phyloP scores from a whole-genome alignment of 2,888 invertebrate genomes.

The Aquatica leii region DNA sequence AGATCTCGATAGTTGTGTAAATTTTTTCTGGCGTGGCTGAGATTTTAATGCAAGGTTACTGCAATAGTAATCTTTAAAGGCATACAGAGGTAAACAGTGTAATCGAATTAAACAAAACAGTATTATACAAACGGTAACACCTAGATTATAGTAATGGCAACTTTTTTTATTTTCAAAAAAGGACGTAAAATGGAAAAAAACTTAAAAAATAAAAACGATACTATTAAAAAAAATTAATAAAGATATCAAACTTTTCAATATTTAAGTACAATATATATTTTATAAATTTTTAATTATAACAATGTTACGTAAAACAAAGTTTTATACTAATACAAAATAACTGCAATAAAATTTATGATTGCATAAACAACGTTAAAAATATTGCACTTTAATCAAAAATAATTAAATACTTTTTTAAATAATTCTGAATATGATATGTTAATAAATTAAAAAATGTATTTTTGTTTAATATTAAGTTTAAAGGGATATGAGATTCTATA shows the following conservation, averaged over 20 bases:
- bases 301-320: conserved; percentile 57
- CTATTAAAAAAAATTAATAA: no score
- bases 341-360: conserved; percentile 49
- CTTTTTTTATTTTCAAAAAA: no score
- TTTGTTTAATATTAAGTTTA: conserved; percentile 28
- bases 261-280: conserved; percentile 51
- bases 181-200: no score
- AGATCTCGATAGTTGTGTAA: no score
- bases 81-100: no score
- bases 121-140: no score
- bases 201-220: no score
- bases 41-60: no score
- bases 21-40: no score
- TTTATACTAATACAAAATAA: conserved; percentile 56
- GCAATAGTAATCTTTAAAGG: no score
- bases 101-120: no score
- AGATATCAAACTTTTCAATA: background rate
- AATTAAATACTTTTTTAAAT: conserved; percentile 27
- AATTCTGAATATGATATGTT: conserved; percentile 38
- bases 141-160: no score
- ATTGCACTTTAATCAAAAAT: conserved; percentile 45
- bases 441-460: conserved; percentile 35
- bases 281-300: conserved; percentile 59
- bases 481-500: conserved; percentile 37
- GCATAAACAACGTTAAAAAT: conserved; percentile 41